Evolutionary conservation across 2,888 invertebrate genomes (phyloP), one percentile per base, ranked within the genome.

Genomic region (Athetis lepigone): DNA sequence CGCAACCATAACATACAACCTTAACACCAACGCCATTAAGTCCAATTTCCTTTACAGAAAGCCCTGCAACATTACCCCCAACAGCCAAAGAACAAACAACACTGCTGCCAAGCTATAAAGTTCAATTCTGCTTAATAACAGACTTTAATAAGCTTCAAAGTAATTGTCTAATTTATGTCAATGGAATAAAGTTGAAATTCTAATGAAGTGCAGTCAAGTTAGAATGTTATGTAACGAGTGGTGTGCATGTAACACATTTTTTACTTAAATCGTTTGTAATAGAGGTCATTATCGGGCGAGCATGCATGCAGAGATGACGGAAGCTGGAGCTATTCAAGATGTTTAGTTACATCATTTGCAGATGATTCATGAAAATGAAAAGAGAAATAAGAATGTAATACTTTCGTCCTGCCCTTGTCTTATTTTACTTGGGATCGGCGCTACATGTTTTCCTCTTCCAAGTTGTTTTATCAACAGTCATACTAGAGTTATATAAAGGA

Each of bases 251-350:
- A 74, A 68, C 50, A 65, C 51, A 79, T 80, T 85, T 85, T 81
- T 81, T 75, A 76, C 75, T 75, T 64, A 69, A 77, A 79, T 70
- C 74, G 68, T 61, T 72, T 42, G 74, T 76, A 77, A 79, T 83
- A 83, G 81, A 82, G 82, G 80, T 81, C 79, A 80, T 80, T 82
- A 79, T 82, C 80, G 75, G 76, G 76, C 70, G 64, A 13, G 45
- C 57, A 56, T 49, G 61, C 59, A 65, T 63, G 76, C 51, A 70
- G 75, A 75, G 81, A 61, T 67, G 55, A 49, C 58, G 58, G 69
- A 77, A 68, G 74, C 59, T 54, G 57, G 19, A 6, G 49, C 42
- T 56, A 65, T 71, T 58, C 55, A 51, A 27, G 73, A 70, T 65
- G 19, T 49, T 47, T 46, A 47, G 56, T 45, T 45, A 45, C 37